phyloP scores from a whole-genome alignment of 2,888 invertebrate genomes.

The Microctonus hyperodae region DNA sequence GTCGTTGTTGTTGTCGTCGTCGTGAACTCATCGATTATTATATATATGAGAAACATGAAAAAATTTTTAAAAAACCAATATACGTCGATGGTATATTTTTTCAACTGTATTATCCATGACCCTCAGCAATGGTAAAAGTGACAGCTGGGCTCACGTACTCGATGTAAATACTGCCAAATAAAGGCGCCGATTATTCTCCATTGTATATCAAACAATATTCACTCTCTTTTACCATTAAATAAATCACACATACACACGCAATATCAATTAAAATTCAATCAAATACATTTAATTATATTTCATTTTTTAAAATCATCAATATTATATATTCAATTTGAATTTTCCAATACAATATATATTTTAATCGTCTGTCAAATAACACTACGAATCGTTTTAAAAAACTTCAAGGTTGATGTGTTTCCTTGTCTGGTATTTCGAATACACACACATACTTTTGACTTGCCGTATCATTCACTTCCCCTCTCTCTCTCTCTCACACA shows the following conservation, averaged over 20 bases:
- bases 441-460: slow-evolving; percentile 8
- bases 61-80: neutral
- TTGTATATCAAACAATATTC: neutral
- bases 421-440: slow-evolving; percentile 21
- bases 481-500: neutral
- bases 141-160: slow-evolving; percentile 31
- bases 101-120: slow-evolving; percentile 10
- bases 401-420: slow-evolving; percentile 25
- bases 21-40: neutral
- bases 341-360: neutral
- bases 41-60: neutral
- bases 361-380: slow-evolving; percentile 13
- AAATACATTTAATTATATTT: no score
- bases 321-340: slow-evolving; percentile 4
- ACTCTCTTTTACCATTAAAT: no score
- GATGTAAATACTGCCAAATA: slow-evolving; percentile 31
- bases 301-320: no score
- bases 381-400: slow-evolving; percentile 7
- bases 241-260: neutral
- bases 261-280: neutral
- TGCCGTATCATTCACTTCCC: slow-evolving; percentile 3
- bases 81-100: neutral
- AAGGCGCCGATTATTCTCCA: neutral
- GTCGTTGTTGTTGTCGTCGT: neutral
- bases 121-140: slow-evolving; percentile 28